Base-by-base conservation (phyloP, 2,888 invertebrate genomes). In the Callosobruchus maculatus region DNA sequence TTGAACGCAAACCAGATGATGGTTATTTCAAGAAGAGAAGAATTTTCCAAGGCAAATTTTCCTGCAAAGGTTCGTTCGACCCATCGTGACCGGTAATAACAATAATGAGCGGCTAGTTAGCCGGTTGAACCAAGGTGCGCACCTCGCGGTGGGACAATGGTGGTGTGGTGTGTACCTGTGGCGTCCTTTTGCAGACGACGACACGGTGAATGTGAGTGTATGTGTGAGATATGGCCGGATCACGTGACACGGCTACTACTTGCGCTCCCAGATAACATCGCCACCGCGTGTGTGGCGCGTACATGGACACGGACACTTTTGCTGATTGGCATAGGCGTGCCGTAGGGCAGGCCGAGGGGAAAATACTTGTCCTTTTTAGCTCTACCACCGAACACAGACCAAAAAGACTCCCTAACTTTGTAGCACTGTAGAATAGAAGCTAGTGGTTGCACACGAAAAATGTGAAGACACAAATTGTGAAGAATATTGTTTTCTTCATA, bases 211-310 rank as follows among this genome's bases (percentile, higher is more conserved):
- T 49, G 49, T 49, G 49, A 49, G 49, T 49, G 49, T 49, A 49
- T 49, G 49, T 73, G 73, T 78, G 75, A 77, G 78, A 72, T 78
- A 77, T 76, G 77, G 75, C 70, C 49, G 72, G 76, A 77, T 77
- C 79, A 78, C 76, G 77, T 77, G 78, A 77, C 77, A 78, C 72
- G 70, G 79, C 79, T 79, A 77, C 78, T 73, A 76, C 68, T 77
- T 68, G 77, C 68, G 71, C 70, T 49, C 18, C 49, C 13, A 49
- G 79, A 79, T 79, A 79, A 77, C 75, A 79, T 79, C 79, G 77
- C 74, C 67, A 9, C 72, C 69, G 71, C 74, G 74, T 79, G 79
- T 78, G 79, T 79, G 79, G 79, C 77, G 74, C 77, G 75, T 49
- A 49, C 49, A 77, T 73, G 7, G 49, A 13, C 49, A 49, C 49